phyloP scores from a whole-genome alignment of 2,888 invertebrate genomes.

The Litoditis marina region DNA sequence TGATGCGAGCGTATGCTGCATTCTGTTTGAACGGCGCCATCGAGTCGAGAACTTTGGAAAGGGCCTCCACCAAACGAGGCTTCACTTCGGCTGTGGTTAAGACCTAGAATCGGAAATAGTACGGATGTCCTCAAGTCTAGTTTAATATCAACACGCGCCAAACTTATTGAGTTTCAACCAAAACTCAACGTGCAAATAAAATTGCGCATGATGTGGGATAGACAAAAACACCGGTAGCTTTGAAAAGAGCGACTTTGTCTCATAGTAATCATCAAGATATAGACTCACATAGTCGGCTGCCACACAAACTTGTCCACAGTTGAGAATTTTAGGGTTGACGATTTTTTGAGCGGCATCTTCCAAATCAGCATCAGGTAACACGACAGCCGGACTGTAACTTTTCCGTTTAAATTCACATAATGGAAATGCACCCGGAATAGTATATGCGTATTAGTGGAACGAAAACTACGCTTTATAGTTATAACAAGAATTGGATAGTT shows the following conservation, averaged over 20 bases:
- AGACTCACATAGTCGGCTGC: neutral
- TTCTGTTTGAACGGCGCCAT: slow-evolving; percentile 40
- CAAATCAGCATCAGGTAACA: slow-evolving; percentile 77
- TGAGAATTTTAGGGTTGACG: slow-evolving; percentile 87
- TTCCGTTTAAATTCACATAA: neutral
- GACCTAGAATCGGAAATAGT: too few species aligned
- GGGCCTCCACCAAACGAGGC: slow-evolving; percentile 22
- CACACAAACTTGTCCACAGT: slow-evolving; percentile 63
- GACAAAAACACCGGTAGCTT: neutral
- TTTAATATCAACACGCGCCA: too few species aligned
- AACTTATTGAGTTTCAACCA: too few species aligned
- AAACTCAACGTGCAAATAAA: too few species aligned
- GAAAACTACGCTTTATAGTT: too few species aligned
- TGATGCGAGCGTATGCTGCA: slow-evolving; percentile 49
- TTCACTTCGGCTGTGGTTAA: neutral
- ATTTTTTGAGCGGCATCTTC: slow-evolving; percentile 75
- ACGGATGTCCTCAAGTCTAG: too few species aligned
- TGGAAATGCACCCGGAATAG: too few species aligned
- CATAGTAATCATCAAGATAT: neutral
- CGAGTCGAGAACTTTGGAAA: slow-evolving; percentile 18
- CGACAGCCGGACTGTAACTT: slow-evolving; percentile 78
- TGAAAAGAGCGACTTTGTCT: too few species aligned
- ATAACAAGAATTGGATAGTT: too few species aligned
- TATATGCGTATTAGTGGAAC: too few species aligned
- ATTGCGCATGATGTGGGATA: too few species aligned